Base-by-base conservation (phyloP, 2,113 vertebrate species). In the Pycnonotus jocosus region DNA sequence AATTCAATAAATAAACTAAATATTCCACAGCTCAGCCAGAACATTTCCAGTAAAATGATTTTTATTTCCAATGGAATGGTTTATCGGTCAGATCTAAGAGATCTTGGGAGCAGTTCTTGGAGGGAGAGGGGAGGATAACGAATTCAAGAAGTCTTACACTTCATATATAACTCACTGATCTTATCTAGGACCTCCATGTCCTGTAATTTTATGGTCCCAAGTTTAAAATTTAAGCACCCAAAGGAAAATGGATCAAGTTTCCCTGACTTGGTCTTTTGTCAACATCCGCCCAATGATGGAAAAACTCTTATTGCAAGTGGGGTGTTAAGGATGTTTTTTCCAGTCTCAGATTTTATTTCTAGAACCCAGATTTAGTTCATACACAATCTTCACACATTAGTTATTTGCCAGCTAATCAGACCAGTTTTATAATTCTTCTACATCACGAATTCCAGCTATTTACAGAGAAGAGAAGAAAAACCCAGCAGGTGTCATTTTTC, bases 401-500 rank as follows among this genome's bases (percentile, higher is more conserved):
- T 65, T 86, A 73, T 44, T 81, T 81, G 60, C 20, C 87, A 79
- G 76, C 38, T 90, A 82, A 79, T 92, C 35, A 6, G 7, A 92
- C 53, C 1, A 33, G n/a, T 92, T 70, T 69, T 51, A 60, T 31
- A 40, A 20, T 69, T 15, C 51, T 76, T 54, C 70, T 69, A 21
- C 24, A 69, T 28, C 33, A 56, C 0, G 0, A 90, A 73, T 86
- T 69, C 57, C 58, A 88, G 50, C 50, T 50, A 53, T 70, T 92
- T 95, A 95, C 86, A 97, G 95, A 72, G 88, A 94, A 97, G 93
- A 94, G 94, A 96, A 95, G 85, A 96, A 96, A 94, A 97, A 96
- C 92, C 91, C 97, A 96, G 95, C 92, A 97, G 98, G 96, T 98
- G 97, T 98, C 97, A 97, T 96, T 97, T 93, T 97, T 96, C 89